Conservation (phyloP, 1,140 invertebrate species). For the Drosophila miranda region DNA sequence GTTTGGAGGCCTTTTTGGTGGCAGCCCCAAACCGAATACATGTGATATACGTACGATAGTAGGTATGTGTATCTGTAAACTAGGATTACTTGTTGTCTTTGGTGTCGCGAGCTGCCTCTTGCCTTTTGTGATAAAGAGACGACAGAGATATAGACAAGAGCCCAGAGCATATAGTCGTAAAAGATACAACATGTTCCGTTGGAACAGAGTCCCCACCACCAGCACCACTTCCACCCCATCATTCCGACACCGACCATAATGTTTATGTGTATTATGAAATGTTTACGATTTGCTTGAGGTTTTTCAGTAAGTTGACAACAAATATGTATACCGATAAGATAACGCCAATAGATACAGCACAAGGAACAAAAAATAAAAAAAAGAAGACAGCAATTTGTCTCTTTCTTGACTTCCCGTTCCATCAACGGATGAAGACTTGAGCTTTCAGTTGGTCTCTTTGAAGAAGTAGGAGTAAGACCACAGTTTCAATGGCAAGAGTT, state of each 20-base stretch:
- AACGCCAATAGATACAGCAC: conserved; percentile 48
- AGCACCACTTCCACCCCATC: conserved; percentile 54
- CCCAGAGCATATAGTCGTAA: conserved; percentile 26
- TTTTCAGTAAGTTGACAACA: conserved; percentile 76
- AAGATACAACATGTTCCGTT: conserved; percentile 76
- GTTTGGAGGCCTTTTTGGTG: conserved; percentile 27
- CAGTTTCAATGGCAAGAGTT: too few species aligned
- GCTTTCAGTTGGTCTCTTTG: too few species aligned
- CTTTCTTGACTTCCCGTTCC: conserved; percentile 7
- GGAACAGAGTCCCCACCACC: conserved; percentile 8
- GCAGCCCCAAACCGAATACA: conserved; percentile 15
- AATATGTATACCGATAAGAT: conserved; percentile 75
- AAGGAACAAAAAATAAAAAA: conserved; percentile 8
- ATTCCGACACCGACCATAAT: conserved; percentile 25
- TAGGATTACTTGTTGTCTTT: conserved; percentile 74
- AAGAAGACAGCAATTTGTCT: conserved; percentile 38
- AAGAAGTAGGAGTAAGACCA: too few species aligned
- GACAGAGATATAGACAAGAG: conserved; percentile 64
- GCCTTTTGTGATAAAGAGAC: conserved; percentile 47
- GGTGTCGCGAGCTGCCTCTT: conserved; percentile 30
- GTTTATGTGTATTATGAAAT: conserved; percentile 75
- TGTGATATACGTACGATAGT: conserved; percentile 1
- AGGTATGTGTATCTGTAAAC: conserved; percentile 51
- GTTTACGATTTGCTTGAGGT: conserved; percentile 77
- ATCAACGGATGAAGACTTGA: too few species aligned